Evolutionary conservation across 2,113 vertebrate species (phyloP).

Genomic region (Psophia crepitans): DNA sequence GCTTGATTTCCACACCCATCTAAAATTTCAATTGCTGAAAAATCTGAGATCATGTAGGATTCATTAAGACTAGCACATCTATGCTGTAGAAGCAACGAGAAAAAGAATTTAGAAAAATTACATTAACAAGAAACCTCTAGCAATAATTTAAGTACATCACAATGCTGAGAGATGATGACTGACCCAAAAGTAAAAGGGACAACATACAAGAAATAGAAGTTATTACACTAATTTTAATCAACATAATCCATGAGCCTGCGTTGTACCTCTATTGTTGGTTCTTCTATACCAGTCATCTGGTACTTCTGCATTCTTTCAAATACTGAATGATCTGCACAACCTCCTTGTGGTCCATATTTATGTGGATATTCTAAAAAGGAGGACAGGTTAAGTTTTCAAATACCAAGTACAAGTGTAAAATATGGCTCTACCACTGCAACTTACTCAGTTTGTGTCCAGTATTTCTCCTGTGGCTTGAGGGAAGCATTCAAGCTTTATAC

Average conservation of each 20-base stretch:
- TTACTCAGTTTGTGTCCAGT: neutral
- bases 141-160: neutral
- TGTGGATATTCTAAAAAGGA: constrained; percentile 89
- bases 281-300: constrained; percentile 82
- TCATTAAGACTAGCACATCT: neutral
- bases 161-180: neutral
- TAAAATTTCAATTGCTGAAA: neutral
- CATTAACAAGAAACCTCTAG: neutral
- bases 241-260: neutral
- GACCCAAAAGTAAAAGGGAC: neutral
- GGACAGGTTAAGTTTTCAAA: constrained; percentile 11
- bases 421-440: neutral
- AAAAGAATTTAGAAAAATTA: neutral
- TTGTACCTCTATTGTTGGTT: constrained; percentile 70
- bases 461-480: neutral
- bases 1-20: neutral
- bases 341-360: constrained; percentile 93
- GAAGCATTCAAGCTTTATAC: neutral
- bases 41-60: neutral
- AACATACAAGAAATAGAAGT: neutral
- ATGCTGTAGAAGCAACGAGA: neutral
- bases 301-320: constrained; percentile 95
- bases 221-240: neutral
- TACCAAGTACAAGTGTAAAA: neutral
- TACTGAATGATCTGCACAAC: constrained; percentile 93